Base-by-base conservation (phyloP, 2,113 vertebrate species). In the Ptilonorhynchus violaceus region DNA sequence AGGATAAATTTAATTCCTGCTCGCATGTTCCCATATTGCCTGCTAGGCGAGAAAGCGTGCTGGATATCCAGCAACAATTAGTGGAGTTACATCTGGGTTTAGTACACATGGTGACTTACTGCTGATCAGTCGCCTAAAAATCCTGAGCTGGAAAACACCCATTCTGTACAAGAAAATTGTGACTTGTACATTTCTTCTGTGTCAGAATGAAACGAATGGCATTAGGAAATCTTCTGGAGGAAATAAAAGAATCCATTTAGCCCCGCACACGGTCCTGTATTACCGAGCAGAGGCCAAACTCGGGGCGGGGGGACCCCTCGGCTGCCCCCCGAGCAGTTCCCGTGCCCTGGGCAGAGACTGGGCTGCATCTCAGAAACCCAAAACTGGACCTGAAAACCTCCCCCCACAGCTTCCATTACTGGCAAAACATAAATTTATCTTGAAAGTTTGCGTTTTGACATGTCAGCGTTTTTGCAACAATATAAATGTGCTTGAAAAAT, bases 401-500 rank as follows among this genome's bases (percentile, higher is more conserved):
- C 56, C 79, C 2, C 14, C 72, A 8, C 31, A 11, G 47, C 42
- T 89, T 46, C 53, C 35, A 25, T 25, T 47, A 12, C 60, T 64
- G 76, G 64, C 52, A 89, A 89, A 93, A 87, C 76, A 27, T 9
- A 0, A 15, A 55, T 89, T 91, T 92, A 31, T 63, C 50, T 74
- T 33, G 72, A 55, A 96, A 91, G 86, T 96, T 91, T 75, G n/a
- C 47, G 5, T 95, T 85, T 56, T 41, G 47, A 68, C 28, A 23
- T 22, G 73, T 95, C 95, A 95, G 95, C 52, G 0, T 50, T 92
- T 94, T 85, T 58, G 16, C 79, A 79, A 72, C 91, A 91, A 73
- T 91, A 94, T 64, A 69, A 97, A 97, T 91, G 89, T 79, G 80
- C 87, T 68, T 39, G 89, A 64, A 80, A 87, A 68, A 13, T 79